Evolutionary conservation across 2,888 invertebrate species (phyloP), one percentile per base, ranked within the genome.

Genomic region (Ecdyonurus torrentis): DNA sequence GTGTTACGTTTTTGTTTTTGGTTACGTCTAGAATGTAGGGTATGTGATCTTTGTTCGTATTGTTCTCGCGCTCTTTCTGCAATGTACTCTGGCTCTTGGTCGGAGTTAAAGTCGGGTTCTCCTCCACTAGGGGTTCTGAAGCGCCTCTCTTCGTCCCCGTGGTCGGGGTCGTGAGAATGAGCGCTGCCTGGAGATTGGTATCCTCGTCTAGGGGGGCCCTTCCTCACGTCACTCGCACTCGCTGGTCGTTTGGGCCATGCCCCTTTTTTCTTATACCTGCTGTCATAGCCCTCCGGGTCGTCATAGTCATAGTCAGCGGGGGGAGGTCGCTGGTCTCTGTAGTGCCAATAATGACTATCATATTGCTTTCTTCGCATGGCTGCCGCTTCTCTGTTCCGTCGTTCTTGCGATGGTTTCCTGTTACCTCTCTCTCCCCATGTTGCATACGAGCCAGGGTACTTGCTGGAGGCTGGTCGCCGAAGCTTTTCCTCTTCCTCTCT

Each of bases 81-180:
- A 23, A 59, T 24, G n/a, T 23, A 22, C 23, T 10, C 59, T 3
- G 25, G 25, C 24, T 60, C 60, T 24, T 60, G 60, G 37, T 60
- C 60, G 2, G 60, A 60, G 15, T 60, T 60, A 25, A 60, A 60
- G n/a, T 37, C 60, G 19, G 22, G 25, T 59, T 24, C 24, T 2
- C 24, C 60, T 60, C 25, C 60, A 25, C 60, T 60, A 25, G 60
- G 20, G 2, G 60, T 60, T 7, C 60, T 20, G 25, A 25, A 60
- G 18, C 60, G 25, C 10, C 59, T 59, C 15, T 25, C 60, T 5
- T 55, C 55, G n/a, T 55, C 55, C 20, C 5, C 10, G 10, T 55
- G 19, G 37, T 37, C 37, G 20, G n/a, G 7, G 7, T 55, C 55
- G 37, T 37, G 37, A 5, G 37, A 37, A 37, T 37, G 37, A 15